A percentile compares a stretch with the other conserved stretches of the same genome.
phyloP scores from a whole-genome alignment of 2,113 vertebrate genomes.

The Morone chrysops region DNA sequence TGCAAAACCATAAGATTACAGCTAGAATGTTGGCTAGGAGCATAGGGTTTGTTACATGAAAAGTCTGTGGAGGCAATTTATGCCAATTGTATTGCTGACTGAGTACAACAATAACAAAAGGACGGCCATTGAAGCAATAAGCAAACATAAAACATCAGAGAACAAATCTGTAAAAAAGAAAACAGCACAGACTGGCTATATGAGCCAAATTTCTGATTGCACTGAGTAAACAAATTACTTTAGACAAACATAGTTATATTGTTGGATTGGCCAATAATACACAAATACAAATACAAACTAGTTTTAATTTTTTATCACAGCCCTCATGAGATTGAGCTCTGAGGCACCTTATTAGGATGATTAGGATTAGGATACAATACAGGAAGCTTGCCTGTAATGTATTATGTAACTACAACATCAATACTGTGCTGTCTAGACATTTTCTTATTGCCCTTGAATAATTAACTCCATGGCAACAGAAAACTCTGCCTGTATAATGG shows the following conservation, averaged over 20 bases:
- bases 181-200: not conserved
- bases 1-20: not conserved
- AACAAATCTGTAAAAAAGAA: not conserved
- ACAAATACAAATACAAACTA: too few species aligned
- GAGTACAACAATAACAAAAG: not conserved
- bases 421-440: not conserved
- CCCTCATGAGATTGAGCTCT: not conserved
- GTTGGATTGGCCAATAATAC: too few species aligned
- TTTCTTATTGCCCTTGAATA: conserved; percentile 1
- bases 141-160: not conserved
- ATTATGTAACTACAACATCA: conserved; percentile 2
- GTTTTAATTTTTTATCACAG: not conserved
- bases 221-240: not conserved
- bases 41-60: not conserved
- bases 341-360: not conserved
- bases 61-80: not conserved
- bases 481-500: conserved; percentile 2
- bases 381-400: not conserved
- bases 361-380: conserved; percentile 1
- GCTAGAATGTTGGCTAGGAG: not conserved
- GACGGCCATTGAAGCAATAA: not conserved
- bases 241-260: not conserved
- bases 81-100: not conserved
- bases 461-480: not conserved
- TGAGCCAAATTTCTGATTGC: not conserved